A percentile compares a stretch with the other conserved stretches of the same genome.
Conservation (phyloP, 92 coral and sea anemone genomes). For the Porites rus region DNA sequence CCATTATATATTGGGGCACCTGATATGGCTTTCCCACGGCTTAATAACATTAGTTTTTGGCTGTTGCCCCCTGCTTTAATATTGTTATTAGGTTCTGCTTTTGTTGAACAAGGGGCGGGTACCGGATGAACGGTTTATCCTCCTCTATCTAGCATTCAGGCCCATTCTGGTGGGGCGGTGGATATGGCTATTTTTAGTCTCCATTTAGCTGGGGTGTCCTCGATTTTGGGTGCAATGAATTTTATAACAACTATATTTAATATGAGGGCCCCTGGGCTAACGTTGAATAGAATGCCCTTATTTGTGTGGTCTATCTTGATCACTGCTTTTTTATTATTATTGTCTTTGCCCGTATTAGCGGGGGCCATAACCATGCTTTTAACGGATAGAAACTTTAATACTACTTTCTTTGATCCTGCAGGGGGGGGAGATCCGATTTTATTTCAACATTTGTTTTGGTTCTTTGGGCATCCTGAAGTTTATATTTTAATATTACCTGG, state of each 20-base stretch:
- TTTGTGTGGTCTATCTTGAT: slow-evolving; percentile 84
- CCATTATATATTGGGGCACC: slow-evolving; percentile 77
- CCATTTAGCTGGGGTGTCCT: slow-evolving; percentile 88
- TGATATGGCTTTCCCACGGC: slow-evolving; percentile 84
- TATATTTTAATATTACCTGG: slow-evolving; percentile 87
- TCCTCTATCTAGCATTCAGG: slow-evolving; percentile 64
- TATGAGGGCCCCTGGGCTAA: slow-evolving; percentile 75
- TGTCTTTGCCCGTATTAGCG: slow-evolving; percentile 85
- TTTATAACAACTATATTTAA: slow-evolving; percentile 82
- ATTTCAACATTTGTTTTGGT: slow-evolving; percentile 89
- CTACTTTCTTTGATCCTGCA: slow-evolving; percentile 86
- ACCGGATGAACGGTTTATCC: slow-evolving; percentile 90
- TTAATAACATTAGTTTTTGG: slow-evolving; percentile 84
- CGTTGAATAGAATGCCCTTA: slow-evolving; percentile 72
- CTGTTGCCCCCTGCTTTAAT: slow-evolving; percentile 73
- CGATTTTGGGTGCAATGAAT: slow-evolving; percentile 83
- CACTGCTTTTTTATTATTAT: slow-evolving; percentile 79
- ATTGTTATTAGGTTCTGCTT: slow-evolving; percentile 62
- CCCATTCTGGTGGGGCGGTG: slow-evolving; percentile 80
- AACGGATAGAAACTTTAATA: slow-evolving; percentile 86
- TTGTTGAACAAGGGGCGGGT: slow-evolving; percentile 80
- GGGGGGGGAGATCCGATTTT: slow-evolving; percentile 91
- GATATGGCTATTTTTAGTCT: slow-evolving; percentile 82
- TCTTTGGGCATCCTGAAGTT: slow-evolving; percentile 91
- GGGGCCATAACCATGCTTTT: slow-evolving; percentile 83